Base-by-base conservation (phyloP, 1,140 invertebrate species). In the Amphibalanus amphitrite region DNA sequence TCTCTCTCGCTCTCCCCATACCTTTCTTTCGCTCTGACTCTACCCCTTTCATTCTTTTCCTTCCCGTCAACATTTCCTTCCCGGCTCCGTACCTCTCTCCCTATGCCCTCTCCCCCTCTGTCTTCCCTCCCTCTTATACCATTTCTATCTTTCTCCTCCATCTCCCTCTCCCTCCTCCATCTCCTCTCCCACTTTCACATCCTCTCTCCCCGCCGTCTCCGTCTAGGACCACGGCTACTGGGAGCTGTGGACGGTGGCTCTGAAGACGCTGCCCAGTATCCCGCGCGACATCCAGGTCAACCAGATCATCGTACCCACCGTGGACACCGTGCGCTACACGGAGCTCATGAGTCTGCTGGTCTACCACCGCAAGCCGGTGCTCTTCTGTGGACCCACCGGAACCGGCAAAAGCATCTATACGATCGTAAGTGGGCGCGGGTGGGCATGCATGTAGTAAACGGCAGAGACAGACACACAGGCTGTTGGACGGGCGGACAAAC, bases 291-390 rank as follows among this genome's bases (percentile, higher is more conserved):
- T 92, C 64, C 87, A 90, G 0, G 92, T 94, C 8, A 94, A 97
- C 82, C 91, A 96, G 82, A 96, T 97, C 71, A 90, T 96, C 70
- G 92, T 97, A 3, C 88, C 91, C 13, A 97, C 93, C 0, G 83
- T 91, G 25, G 93, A 96, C 79, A 95, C 92, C 3, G 85, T 95
- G 0, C 83, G 93, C 47, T 91, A 90, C 76, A 86, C 86, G 15
- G 85, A 86, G 0, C 79, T 96, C 0, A 88, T 95, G 81, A 85
- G 86, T 73, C 80, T 92, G 28, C 81, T 96, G 26, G 69, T 77
- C 28, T 73, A 73, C 28, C 70, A 74, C 47, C 70, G 59, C 20
- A 73, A 71, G 29, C 72, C 74, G 10, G 70, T 75, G 25, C 86
- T 96, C 81, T 86, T 95, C 79, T 88, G 94, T 0, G 94, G 93